phyloP scores from a whole-genome alignment of 2,888 invertebrate genomes.

The Oithona nana region DNA sequence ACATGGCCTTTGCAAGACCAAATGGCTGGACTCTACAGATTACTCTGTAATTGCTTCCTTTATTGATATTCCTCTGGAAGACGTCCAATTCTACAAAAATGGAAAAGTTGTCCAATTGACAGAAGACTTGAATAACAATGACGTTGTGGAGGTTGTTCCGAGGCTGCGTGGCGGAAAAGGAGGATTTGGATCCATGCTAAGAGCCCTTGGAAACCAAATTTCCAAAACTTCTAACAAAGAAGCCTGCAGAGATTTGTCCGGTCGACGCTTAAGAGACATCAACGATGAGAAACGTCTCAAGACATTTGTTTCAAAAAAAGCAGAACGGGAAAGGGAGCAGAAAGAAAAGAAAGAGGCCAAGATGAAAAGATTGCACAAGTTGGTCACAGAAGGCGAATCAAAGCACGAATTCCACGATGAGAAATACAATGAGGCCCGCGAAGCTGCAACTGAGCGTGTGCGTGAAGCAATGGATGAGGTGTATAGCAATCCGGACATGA shows the following conservation, averaged over 20 bases:
- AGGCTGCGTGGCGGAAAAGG: conserved; percentile 21
- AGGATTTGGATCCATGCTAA: conserved; percentile 89
- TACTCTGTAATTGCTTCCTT: too few species aligned
- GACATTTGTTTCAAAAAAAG: conserved; percentile 72
- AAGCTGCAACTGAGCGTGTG: conserved; percentile 5
- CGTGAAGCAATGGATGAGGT: conserved; percentile 11
- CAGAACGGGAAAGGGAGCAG: conserved; percentile 55
- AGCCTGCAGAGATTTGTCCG: conserved; percentile 68
- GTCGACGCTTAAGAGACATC: conserved; percentile 40
- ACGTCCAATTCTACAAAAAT: neutral
- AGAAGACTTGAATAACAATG: neutral
- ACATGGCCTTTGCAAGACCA: too few species aligned
- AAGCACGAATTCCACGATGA: conserved; percentile 16
- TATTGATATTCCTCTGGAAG: too few species aligned
- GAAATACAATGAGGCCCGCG: conserved; percentile 5
- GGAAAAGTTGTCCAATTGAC: neutral
- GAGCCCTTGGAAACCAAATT: conserved; percentile 47
- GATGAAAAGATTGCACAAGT: conserved; percentile 36
- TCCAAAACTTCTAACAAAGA: conserved; percentile 24
- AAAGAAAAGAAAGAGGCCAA: conserved; percentile 55
- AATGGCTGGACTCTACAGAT: too few species aligned
- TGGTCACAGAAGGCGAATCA: conserved; percentile 4
- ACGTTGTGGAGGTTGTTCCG: conserved; percentile 2
- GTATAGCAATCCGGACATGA: neutral
- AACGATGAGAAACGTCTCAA: conserved; percentile 38